Evolutionary conservation across 2,888 invertebrate species (phyloP), one percentile per base, ranked within the genome.

Genomic region (Scaptomyza flava): DNA sequence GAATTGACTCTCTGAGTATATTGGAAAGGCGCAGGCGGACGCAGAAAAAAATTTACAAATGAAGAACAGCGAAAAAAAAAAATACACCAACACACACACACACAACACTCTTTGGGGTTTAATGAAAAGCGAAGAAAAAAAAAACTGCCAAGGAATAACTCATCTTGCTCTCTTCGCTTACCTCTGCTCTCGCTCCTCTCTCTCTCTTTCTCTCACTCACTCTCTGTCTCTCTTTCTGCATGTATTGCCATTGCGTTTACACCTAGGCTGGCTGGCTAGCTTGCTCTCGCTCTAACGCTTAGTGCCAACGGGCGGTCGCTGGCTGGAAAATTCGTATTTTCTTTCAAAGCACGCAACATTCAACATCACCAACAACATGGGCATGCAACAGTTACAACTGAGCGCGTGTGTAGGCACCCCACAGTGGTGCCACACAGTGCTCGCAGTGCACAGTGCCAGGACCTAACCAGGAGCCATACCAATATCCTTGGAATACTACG

Each of bases 351-450:
- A 77, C 67, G 64, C 53, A 70, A 38, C 14, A 14, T 60, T 43
- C 36, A 48, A 41, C 66, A 53, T 48, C 45, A 17, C 17, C 17
- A 17, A 17, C 17, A 17, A 17, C 17, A 17, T 17, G 17, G 71
- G 53, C 68, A 68, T 81, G 79, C 80, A 81, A 79, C 80, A 79
- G 81, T 81, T 81, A 77, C 74, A 68, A 79, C 79, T 70, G 79
- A 57, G 79, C 70, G 79, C 78, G 78, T 70, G 78, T 70, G 71
- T 61, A 64, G 68, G 56, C 78, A 73, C 73, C 78, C 72, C 75
- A 60, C 38, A 38, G 38, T 33, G 50, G 66, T 58, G 36, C 50
- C 36, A 34, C 34, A 48, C 48, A 4, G 27, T 31, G 14, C 36
- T n/a, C 34, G 43, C 48, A 4, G 27, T 31, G 14, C 6, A 17